These are phyloP conservation scores for Rhinatrema bivittatum DNA, from an alignment of 2,797 vertebrate species.

Conservation along the genomic window DNA sequence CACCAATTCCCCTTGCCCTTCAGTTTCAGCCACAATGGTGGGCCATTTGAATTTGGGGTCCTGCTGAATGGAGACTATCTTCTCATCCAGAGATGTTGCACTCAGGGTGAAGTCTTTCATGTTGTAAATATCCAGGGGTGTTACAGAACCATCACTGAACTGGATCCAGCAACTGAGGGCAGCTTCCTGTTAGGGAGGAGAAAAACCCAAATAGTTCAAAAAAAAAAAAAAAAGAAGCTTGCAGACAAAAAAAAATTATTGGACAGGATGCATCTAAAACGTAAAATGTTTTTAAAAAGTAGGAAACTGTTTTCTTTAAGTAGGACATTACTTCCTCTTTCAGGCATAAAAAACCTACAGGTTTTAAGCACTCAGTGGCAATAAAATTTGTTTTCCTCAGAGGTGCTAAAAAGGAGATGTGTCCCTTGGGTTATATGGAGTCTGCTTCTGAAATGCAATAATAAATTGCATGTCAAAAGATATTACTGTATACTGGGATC, in stretches of 20 bases:
- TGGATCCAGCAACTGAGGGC: conserved; percentile 85
- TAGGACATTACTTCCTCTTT: conserved; percentile 17
- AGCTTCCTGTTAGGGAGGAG: conserved; percentile 63
- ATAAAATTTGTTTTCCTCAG: conserved; percentile 22
- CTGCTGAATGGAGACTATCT: conserved; percentile 73
- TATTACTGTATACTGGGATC: conserved; percentile 26
- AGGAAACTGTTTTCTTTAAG: background rate
- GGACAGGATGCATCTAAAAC: conserved; percentile 6
- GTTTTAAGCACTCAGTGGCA: conserved; percentile 10
- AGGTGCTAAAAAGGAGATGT: conserved; percentile 24
- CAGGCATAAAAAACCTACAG: conserved; percentile 3
- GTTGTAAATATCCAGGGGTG: conserved; percentile 83
- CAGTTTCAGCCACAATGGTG: conserved; percentile 63
- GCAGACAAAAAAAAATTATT: conserved; percentile 4
- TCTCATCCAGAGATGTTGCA: conserved; percentile 75
- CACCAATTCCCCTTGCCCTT: conserved; percentile 76
- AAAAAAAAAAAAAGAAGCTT: too few relatives aligned
- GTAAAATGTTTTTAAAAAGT: background rate
- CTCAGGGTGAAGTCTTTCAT: conserved; percentile 66
- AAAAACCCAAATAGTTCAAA: background rate
- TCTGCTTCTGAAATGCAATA: conserved; percentile 17
- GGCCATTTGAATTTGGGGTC: conserved; percentile 57
- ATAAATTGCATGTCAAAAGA: conserved; percentile 34
- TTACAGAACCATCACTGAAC: conserved; percentile 85
- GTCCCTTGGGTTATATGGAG: conserved; percentile 20